Base-by-base conservation (phyloP, 2,113 vertebrate species). In the Neopipo cinnamomea region DNA sequence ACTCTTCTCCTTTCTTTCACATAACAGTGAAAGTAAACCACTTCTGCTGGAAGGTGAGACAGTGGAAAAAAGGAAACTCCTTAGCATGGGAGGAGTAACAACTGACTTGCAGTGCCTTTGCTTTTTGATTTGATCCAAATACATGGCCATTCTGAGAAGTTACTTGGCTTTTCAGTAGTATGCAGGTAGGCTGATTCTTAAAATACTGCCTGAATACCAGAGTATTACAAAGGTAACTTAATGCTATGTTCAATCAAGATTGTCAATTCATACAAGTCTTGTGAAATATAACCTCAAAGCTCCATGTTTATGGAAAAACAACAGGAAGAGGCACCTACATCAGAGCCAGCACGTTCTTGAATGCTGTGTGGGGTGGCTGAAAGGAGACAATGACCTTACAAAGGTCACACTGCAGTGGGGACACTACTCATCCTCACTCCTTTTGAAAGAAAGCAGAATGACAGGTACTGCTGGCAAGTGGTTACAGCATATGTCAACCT, bases 131-230 rank as follows among this genome's bases (percentile, higher is more conserved):
- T 56, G 4, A 53, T 28, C 16, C 25, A 67, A 82, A 78, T 5
- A 46, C 5, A 31, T 15, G 18, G 47, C 8, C 18, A 75, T 56
- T 93, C n/a, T 65, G n/a, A 79, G 21, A 85, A 94, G 65, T 63
- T 83, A 83, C 53, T 77, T 66, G 85, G 91, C 31, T 91, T 12
- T 86, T 91, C 85, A 71, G 37, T 37, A 85, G 70, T 78, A 89
- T 8, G 30, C 71, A 92, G 85, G 68, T 35, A 83, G 25, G 56
- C 30, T 78, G 39, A 86, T 85, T 73, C 31, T n/a, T 89, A 93
- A 92, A 95, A 85, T 72, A 68, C 35, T 70, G 49, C 67, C 79
- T 82, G 44, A 70, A 73, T 85, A 52, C 10, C 59, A 91, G 18
- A 86, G 31, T 20, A 91, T 58, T 63, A 44, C 47, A 63, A 63